A percentile compares a stretch with the other conserved stretches of the same genome.
phyloP scores from a whole-genome alignment of 2,113 vertebrate species.

The Lonchura striata region DNA sequence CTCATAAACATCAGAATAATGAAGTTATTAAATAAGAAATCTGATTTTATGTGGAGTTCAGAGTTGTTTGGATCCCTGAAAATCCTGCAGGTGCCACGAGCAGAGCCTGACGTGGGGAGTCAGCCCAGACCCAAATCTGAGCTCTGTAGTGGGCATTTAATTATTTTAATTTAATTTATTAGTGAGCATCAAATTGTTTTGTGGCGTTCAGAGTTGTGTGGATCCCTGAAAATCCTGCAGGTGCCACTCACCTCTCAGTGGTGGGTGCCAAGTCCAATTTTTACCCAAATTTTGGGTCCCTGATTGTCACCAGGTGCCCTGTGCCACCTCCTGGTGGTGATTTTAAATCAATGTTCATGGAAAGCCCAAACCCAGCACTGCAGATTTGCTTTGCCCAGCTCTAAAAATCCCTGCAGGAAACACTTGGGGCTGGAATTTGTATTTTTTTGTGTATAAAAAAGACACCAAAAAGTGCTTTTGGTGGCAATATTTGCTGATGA shows the following conservation, averaged over 20 bases:
- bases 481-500: accelerated
- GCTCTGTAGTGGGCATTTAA: neutral
- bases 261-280: neutral
- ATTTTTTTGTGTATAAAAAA: accelerated
- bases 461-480: neutral
- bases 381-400: neutral
- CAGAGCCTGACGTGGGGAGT: neutral
- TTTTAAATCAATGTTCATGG: accelerated
- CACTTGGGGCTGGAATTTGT: no score
- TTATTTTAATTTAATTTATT: no score
- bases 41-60: neutral
- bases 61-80: neutral
- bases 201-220: no score
- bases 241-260: neutral
- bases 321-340: neutral
- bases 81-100: no score
- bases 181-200: no score
- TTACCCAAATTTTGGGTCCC: neutral
- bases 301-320: neutral
- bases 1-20: no score
- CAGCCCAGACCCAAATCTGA: neutral
- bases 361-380: neutral
- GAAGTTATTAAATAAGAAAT: no score
- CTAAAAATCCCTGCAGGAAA: neutral
- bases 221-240: no score